Evolutionary conservation across 2,113 vertebrate genomes (phyloP).

Genomic region (Tichodroma muraria): DNA sequence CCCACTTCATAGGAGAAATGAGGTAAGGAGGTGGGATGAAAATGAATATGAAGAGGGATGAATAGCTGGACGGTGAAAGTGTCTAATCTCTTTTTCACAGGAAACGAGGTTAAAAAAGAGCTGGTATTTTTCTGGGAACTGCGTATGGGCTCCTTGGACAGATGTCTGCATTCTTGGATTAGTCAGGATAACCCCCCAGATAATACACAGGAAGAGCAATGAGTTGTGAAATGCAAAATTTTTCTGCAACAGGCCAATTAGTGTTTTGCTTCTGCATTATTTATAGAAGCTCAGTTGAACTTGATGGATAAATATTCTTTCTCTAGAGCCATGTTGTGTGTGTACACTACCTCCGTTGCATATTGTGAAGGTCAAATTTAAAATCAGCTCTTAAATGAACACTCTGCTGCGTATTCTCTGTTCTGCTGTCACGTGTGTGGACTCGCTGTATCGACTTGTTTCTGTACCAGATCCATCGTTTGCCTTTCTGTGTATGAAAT

Average conservation of each 20-base stretch:
- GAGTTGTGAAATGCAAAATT: constrained; percentile 11
- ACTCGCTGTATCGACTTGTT: neutral
- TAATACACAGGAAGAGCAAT: neutral
- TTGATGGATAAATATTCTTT: neutral
- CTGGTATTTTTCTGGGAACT: neutral
- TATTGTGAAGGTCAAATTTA: neutral
- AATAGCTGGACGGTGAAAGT: neutral
- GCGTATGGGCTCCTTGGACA: neutral
- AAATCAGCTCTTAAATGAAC: neutral
- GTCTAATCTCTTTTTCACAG: neutral
- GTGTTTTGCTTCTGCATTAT: constrained; percentile 16
- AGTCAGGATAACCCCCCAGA: neutral
- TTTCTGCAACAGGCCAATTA: constrained; percentile 25
- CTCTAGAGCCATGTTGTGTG: neutral
- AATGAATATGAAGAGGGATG: too few relatives aligned
- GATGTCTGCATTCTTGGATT: neutral
- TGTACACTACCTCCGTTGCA: neutral
- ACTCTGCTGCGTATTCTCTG: fast-evolving
- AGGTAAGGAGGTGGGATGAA: too few relatives aligned
- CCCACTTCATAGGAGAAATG: neutral
- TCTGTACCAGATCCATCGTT: neutral
- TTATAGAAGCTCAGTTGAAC: constrained; percentile 17
- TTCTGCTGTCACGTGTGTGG: neutral
- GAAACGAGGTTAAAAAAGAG: neutral
- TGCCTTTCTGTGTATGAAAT: neutral